A percentile compares a stretch with the other conserved stretches of the same genome.
Conservation (phyloP, 2,888 invertebrate genomes). For the Clostera curtula region DNA sequence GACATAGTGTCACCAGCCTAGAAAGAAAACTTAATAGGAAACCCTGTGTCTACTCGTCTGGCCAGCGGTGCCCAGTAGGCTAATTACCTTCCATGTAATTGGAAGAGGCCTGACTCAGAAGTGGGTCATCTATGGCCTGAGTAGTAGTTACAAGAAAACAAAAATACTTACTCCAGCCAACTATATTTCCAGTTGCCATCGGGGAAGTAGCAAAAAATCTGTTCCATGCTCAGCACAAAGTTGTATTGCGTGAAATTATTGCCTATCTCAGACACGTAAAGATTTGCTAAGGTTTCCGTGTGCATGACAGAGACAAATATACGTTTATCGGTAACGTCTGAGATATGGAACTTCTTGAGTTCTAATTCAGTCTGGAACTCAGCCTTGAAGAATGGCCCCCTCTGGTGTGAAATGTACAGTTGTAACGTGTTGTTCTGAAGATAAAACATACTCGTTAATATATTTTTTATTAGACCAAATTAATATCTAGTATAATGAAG, state of each 20-base stretch:
- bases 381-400: constrained; percentile 81
- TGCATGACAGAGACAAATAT: constrained; percentile 90
- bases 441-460: constrained; percentile 8
- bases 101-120: too few species aligned
- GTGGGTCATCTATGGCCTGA: too few species aligned
- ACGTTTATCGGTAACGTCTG: constrained; percentile 87
- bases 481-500: background rate
- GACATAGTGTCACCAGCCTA: too few species aligned
- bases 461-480: background rate
- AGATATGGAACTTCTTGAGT: constrained; percentile 83
- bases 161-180: constrained; percentile 83
- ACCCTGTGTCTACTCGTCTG: too few species aligned
- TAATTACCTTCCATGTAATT: too few species aligned
- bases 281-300: constrained; percentile 80
- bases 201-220: constrained; percentile 89
- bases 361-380: constrained; percentile 83
- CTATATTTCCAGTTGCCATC: constrained; percentile 86
- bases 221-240: constrained; percentile 86
- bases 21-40: too few species aligned
- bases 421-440: constrained; percentile 72
- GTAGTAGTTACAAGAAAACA: constrained; percentile 1
- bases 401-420: constrained; percentile 85
- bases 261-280: constrained; percentile 86
- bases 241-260: constrained; percentile 77
- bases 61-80: too few species aligned